Percentiles rank a stretch among this genome's conserved stretches.
Evolutionary conservation across 2,888 invertebrate species (phyloP).

Genomic region (Salpingus planirostris): DNA sequence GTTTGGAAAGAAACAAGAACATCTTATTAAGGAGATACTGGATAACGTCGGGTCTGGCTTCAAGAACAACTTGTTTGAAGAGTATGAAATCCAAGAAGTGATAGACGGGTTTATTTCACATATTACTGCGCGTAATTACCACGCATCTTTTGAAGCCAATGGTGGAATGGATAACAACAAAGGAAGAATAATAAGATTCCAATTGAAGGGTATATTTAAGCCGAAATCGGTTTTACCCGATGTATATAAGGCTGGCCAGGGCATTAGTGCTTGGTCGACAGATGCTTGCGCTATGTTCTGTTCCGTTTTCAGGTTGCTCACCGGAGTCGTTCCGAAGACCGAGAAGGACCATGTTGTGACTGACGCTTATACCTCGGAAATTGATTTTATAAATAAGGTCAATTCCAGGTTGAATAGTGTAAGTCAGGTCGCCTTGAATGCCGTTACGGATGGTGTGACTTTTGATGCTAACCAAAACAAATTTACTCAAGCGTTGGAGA

Average conservation of each 20-base stretch:
- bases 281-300: constrained; percentile 7
- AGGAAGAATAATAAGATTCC: constrained; percentile 3
- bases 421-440: constrained; percentile 1
- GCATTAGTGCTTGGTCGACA: constrained; percentile 6
- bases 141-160: background rate
- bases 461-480: constrained; percentile 6
- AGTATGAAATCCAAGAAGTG: constrained; percentile 5
- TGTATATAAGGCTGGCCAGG: constrained; percentile 8
- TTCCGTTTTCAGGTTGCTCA: constrained; percentile 4
- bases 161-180: constrained; percentile 3
- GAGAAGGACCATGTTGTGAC: constrained; percentile 2
- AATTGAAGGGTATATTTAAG: constrained; percentile 7
- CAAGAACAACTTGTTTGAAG: constrained; percentile 1
- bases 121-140: constrained; percentile 1
- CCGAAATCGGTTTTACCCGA: constrained; percentile 5
- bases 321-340: constrained; percentile 1
- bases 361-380: constrained; percentile 2
- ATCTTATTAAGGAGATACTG: constrained; percentile 4
- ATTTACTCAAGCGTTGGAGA: constrained; percentile 2
- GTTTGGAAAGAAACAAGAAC: constrained; percentile 2
- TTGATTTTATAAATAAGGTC: constrained; percentile 1
- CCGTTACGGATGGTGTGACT: constrained; percentile 3
- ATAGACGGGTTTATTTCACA: constrained; percentile 3
- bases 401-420: background rate
- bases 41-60: background rate